These are phyloP conservation scores for Enteromius paludinosus DNA, from an alignment of 2,797 vertebrate species.

Conservation along the genomic window DNA sequence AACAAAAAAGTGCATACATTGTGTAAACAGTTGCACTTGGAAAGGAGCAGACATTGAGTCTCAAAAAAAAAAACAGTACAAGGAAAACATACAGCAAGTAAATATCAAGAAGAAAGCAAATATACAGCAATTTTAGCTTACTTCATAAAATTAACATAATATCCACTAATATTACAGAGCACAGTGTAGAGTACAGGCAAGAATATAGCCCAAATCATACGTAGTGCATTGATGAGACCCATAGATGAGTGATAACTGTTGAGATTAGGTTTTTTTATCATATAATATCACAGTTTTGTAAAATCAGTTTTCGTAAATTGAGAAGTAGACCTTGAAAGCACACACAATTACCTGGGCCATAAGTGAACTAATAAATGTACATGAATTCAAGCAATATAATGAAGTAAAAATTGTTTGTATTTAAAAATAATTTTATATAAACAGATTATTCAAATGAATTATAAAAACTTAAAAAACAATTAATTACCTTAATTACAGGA, in stretches of 20 bases:
- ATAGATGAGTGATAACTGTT: not conserved
- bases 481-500: no score
- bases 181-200: not conserved
- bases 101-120: not conserved
- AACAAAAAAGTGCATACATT: slow-evolving; percentile 6
- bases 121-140: not conserved
- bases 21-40: not conserved
- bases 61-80: not conserved
- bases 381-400: no score
- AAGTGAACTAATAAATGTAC: no score
- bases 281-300: not conserved
- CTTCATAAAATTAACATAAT: not conserved
- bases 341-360: no score
- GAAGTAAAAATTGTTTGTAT: no score
- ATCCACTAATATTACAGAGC: not conserved
- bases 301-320: no score
- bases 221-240: not conserved
- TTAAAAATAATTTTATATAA: no score
- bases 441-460: no score
- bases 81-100: not conserved
- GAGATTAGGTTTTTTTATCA: not conserved
- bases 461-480: no score
- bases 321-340: no score
- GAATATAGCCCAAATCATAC: not conserved
- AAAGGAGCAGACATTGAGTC: not conserved